Base-by-base conservation (phyloP, 2,888 invertebrate species). In the Drosophila leonis region DNA sequence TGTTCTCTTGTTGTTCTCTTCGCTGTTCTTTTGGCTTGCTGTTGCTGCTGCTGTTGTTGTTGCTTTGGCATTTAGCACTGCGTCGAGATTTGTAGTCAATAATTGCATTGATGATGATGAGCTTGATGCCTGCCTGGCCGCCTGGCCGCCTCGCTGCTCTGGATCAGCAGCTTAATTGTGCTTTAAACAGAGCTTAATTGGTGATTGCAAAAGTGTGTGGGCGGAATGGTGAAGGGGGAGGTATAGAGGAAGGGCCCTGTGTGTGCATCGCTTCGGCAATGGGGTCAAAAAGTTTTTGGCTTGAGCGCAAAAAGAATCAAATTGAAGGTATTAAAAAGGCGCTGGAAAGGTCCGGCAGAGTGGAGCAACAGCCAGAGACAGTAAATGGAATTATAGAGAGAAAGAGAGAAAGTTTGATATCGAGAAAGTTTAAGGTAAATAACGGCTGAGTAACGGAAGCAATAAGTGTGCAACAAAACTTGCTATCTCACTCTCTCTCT, bases 131-230 rank as follows among this genome's bases (percentile, higher is more conserved):
- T n/a, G 69, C 27, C 33, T 48, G 35, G 18, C 20, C 33, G 35
- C 27, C 24, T 12, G 33, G 13, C 10, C n/a, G 13, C 20, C 18
- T 48, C 55, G 1, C 27, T 13, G 54, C 39, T 31, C 54, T 10
- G 55, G 44, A 55, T 27, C 39, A 20, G 68, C 68, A 55, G 60
- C 86, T 88, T 88, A 88, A 84, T 84, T 83, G 88, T 79, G 83
- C 86, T 77, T 88, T 88, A 88, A 88, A 81, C 82, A 81, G 79
- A 75, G 77, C 88, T 88, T 84, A 84, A 84, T 84, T 84, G 84
- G 65, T 88, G 88, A 88, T 84, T 85, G 73, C 66, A 67, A 63
- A 78, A 69, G 52, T 54, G 63, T 24, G 27, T 24, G 46, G n/a
- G 24, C 51, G n/a, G 44, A n/a, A 0, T 10, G 37, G 18, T 15